These are phyloP conservation scores for Chromis chromis DNA, from an alignment of 2,797 vertebrate species.

Conservation along the genomic window DNA sequence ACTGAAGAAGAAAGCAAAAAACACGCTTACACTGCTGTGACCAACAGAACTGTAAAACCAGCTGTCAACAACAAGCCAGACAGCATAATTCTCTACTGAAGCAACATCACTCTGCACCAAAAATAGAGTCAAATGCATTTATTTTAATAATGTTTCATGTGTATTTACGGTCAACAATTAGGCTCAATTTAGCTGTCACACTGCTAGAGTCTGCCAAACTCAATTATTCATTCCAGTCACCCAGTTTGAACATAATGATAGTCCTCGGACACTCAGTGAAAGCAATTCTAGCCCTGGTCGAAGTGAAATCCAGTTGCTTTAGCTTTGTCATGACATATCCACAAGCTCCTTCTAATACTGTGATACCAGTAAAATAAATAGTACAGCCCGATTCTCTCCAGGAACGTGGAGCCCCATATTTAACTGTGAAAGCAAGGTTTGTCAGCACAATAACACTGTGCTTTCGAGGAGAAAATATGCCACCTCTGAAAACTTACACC, in stretches of 20 bases:
- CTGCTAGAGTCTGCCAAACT: constrained; percentile 24
- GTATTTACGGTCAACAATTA: constrained; percentile 12
- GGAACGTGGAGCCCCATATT: constrained; percentile 32
- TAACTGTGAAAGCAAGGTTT: constrained; percentile 34
- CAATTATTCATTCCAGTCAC: constrained; percentile 19
- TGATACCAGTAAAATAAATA: constrained; percentile 33
- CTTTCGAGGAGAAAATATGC: constrained; percentile 33
- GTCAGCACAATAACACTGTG: constrained; percentile 34
- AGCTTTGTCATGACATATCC: constrained; percentile 19
- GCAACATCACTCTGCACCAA: not conserved
- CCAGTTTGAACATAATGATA: constrained; percentile 28
- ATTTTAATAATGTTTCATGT: not conserved
- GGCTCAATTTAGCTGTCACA: constrained; percentile 28
- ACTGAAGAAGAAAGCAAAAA: constrained; percentile 27
- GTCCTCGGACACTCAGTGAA: constrained; percentile 41
- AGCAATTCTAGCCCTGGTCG: constrained; percentile 31
- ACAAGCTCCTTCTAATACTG: constrained; percentile 12
- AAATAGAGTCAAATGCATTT: constrained; percentile 8
- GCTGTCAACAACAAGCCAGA: constrained; percentile 17
- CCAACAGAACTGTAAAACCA: constrained; percentile 30
- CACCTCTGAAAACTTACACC: constrained; percentile 17
- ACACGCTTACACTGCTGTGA: not conserved
- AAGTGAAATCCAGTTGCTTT: constrained; percentile 27
- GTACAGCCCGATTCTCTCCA: constrained; percentile 24
- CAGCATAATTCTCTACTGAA: not conserved